Base-by-base conservation (phyloP, 2,797 vertebrate species). In the Sebastes hubbsi region DNA sequence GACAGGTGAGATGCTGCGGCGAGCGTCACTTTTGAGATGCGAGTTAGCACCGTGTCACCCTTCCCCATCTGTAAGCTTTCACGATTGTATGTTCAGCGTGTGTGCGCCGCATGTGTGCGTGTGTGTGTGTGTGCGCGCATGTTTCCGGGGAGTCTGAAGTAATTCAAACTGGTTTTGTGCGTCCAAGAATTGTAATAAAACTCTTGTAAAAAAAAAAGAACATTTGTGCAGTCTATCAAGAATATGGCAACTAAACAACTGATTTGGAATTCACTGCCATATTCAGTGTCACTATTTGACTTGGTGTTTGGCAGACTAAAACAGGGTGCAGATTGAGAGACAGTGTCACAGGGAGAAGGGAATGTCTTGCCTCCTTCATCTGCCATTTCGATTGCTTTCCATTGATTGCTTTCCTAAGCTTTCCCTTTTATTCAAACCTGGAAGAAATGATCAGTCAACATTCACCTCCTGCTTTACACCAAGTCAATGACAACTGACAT, bases 1-100 rank as follows among this genome's bases (percentile, higher is more conserved):
- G 95, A 96, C 95, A 96, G 95, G 95, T 96, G 95, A 96, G 95
- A 95, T 91, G 94, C 92, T 91, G 94, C 86, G 83, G 91, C 77
- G 77, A 92, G 93, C 91, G 88, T 94, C 95, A 93, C 94, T 94
- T 94, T 91, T 92, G 89, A 95, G 92, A 95, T 83, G 92, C 62
- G 84, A 92, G 95, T 94, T 95, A 94, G 95, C 95, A 89, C 94
- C 90, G 78, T 94, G 94, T 95, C 95, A 94, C 88, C 94, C 88
- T 87, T 94, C 90, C 94, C 95, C 95, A 95, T 96, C 95, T 96
- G 95, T 86, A 95, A 85, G 93, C 93, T 88, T 91, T 93, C 88
- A 87, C 62, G 20, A 27, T 24, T 86, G 72, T 24, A 63, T 32
- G 69, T 72, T 67, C 20, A 6, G 59, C 8, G 32, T 66, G 73